Conservation (phyloP, 2,797 vertebrate species). For the Parambassis ranga region DNA sequence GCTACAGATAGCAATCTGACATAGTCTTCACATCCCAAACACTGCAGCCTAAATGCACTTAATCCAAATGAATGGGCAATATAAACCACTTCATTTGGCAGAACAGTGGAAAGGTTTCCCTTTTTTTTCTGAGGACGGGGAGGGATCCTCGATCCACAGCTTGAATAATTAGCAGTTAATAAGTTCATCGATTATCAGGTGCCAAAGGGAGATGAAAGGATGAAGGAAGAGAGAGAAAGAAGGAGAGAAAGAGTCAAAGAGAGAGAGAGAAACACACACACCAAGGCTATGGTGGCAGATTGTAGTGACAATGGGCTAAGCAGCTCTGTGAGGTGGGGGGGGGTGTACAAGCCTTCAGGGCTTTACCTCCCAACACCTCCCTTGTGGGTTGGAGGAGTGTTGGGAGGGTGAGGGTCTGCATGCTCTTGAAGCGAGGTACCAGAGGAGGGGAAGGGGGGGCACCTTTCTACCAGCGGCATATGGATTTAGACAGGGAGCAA, state of each 20-base stretch:
- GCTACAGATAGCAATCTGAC: conserved; percentile 72
- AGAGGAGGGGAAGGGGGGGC: conserved; percentile 52
- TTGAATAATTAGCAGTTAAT: conserved; percentile 90
- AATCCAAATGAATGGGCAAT: conserved; percentile 74
- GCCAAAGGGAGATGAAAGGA: conserved; percentile 82
- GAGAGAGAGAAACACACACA: conserved; percentile 24
- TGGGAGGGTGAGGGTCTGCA: conserved; percentile 46
- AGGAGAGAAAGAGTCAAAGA: conserved; percentile 10
- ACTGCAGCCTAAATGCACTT: conserved; percentile 66
- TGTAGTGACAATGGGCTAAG: conserved; percentile 92
- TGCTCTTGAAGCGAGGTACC: conserved; percentile 76
- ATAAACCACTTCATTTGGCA: conserved; percentile 65
- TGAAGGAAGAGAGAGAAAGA: conserved; percentile 34
- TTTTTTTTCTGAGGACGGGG: conserved; percentile 36
- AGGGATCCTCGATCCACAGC: conserved; percentile 75
- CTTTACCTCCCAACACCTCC: conserved; percentile 94
- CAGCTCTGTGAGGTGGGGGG: conserved; percentile 84
- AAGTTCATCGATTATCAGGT: conserved; percentile 86
- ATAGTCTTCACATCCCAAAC: conserved; percentile 62
- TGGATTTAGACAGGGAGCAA: conserved; percentile 93
- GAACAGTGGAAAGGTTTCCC: conserved; percentile 39
- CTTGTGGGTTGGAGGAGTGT: conserved; percentile 77
- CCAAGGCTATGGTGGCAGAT: conserved; percentile 86
- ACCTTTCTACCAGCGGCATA: conserved; percentile 92
- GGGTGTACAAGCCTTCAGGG: conserved; percentile 89